Evolutionary conservation across 1,140 invertebrate species (phyloP).

Genomic region (Drosophila baimaii): DNA sequence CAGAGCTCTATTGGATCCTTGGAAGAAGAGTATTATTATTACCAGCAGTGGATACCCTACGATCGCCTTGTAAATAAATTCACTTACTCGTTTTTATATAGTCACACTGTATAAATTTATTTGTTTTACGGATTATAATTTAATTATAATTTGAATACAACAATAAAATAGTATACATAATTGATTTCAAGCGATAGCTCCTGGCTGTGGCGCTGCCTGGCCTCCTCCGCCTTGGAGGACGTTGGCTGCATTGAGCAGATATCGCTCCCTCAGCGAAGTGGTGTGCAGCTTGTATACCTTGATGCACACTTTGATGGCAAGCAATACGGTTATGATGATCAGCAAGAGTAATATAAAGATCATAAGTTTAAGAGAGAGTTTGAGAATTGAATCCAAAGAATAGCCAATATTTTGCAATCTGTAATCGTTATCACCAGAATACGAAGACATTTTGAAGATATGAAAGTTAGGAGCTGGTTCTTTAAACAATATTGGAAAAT

Average conservation of each 20-base stretch:
- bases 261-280: neutral
- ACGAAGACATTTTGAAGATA: neutral
- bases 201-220: neutral
- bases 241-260: neutral
- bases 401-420: neutral
- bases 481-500: neutral
- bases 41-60: no score
- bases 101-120: neutral
- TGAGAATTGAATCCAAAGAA: neutral
- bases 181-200: neutral
- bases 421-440: neutral
- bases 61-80: neutral
- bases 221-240: neutral
- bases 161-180: no score
- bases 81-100: neutral
- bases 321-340: neutral
- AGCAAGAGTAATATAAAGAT: neutral
- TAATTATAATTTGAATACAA: neutral
- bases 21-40: no score
- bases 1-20: no score
- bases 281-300: neutral
- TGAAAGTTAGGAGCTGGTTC: neutral
- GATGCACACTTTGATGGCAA: neutral
- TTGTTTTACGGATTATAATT: neutral
- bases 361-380: fast-evolving